phyloP scores from a whole-genome alignment of 2,888 invertebrate species.

The Dermolepida albohirtum region DNA sequence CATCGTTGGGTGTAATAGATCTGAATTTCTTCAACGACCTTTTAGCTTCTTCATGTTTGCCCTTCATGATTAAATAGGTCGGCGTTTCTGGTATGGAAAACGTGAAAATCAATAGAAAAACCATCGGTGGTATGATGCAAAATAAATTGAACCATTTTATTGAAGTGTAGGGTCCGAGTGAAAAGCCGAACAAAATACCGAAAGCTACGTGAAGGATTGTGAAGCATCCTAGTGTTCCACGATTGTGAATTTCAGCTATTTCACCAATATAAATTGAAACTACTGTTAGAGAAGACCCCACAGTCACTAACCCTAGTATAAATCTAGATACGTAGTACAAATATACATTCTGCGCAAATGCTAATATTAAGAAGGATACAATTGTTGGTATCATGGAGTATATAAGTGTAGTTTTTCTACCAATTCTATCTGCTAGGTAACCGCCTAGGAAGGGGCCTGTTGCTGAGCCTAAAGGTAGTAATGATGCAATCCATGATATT shows the following conservation, averaged over 20 bases:
- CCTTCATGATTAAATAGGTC: constrained; percentile 40
- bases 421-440: constrained; percentile 72
- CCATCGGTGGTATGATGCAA: constrained; percentile 24
- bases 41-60: constrained; percentile 67
- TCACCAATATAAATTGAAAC: constrained; percentile 88
- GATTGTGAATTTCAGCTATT: constrained; percentile 62
- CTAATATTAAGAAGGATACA: constrained; percentile 60
- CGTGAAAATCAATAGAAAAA: constrained; percentile 37
- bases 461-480: constrained; percentile 74
- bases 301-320: constrained; percentile 32
- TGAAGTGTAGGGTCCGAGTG: constrained; percentile 42
- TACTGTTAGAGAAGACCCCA: constrained; percentile 69
- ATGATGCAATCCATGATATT: constrained; percentile 79
- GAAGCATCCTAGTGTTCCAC: constrained; percentile 44
- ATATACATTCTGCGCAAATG: constrained; percentile 40
- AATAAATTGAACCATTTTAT: constrained; percentile 37
- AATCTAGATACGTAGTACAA: constrained; percentile 44
- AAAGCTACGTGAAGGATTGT: constrained; percentile 38
- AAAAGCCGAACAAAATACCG: constrained; percentile 42
- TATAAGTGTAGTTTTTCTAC: constrained; percentile 73
- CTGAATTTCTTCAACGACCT: constrained; percentile 77
- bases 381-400: constrained; percentile 73
- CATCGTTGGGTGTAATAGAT: constrained; percentile 70
- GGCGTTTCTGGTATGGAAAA: constrained; percentile 46
- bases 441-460: constrained; percentile 77